Conservation (phyloP, 2,797 vertebrate species). For the Spinus olivaceus region DNA sequence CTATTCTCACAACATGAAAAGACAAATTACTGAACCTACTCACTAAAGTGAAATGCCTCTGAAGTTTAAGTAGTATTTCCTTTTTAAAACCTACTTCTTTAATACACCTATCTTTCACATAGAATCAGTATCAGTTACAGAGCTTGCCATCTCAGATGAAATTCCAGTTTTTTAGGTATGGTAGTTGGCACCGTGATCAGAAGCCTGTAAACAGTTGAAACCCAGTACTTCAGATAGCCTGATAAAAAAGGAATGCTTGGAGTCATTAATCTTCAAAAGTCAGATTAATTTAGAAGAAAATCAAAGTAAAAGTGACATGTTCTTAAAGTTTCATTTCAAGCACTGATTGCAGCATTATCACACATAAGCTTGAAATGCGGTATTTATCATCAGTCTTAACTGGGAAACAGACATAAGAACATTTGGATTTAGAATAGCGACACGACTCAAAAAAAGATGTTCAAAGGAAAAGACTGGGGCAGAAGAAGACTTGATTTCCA, state of each 20-base stretch:
- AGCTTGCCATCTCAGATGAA: not conserved
- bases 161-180: not conserved
- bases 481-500: not conserved
- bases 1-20: not conserved
- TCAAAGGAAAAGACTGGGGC: not conserved
- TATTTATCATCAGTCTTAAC: not conserved
- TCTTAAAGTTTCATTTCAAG: not conserved
- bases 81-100: not conserved
- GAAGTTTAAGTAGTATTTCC: not conserved
- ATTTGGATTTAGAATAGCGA: not conserved
- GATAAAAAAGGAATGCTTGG: not conserved
- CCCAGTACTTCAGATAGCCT: not conserved
- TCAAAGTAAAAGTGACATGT: not conserved
- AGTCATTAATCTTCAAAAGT: not conserved
- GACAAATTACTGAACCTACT: not conserved
- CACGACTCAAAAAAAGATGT: not conserved
- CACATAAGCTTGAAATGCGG: not conserved
- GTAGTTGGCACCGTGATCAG: not conserved
- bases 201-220: not conserved
- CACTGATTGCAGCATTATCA: not conserved
- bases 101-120: not conserved
- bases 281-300: not conserved
- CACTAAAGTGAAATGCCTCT: not conserved
- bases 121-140: not conserved
- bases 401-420: not conserved